Conservation (phyloP, 53 echinoderm and acorn worm genomes). For the Temnopleurus reevesii region DNA sequence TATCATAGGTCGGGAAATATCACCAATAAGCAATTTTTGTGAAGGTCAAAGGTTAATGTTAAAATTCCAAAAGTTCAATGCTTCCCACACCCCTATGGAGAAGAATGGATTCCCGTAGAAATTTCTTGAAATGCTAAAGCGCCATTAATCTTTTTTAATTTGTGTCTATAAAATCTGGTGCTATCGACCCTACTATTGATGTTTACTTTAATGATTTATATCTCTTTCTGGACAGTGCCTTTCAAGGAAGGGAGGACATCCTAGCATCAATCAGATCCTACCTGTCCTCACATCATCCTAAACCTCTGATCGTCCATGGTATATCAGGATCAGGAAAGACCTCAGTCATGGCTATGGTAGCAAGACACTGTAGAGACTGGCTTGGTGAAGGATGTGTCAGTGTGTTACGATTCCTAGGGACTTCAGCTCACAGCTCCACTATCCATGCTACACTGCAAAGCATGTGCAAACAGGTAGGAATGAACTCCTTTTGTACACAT, state of each 20-base stretch:
- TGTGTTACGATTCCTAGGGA: slow-evolving; percentile 83
- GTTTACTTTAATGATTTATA: too few species aligned
- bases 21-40: too few species aligned
- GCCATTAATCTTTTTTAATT: too few species aligned
- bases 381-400: slow-evolving; percentile 54
- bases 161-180: too few species aligned
- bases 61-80: too few species aligned
- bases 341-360: slow-evolving; percentile 91
- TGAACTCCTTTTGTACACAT: too few species aligned
- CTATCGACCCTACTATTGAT: too few species aligned
- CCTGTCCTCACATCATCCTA: slow-evolving; percentile 48
- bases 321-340: slow-evolving; percentile 92
- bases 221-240: slow-evolving; percentile 51
- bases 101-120: too few species aligned
- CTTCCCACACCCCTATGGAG: too few species aligned
- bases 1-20: too few species aligned
- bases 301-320: slow-evolving; percentile 79
- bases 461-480: slow-evolving; percentile 80
- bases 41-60: too few species aligned
- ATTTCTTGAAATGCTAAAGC: too few species aligned
- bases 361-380: slow-evolving; percentile 58
- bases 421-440: slow-evolving; percentile 69
- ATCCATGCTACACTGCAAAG: slow-evolving; percentile 74
- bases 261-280: slow-evolving; percentile 52
- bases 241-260: slow-evolving; percentile 80